Evolutionary conservation across 2,888 invertebrate species (phyloP).

Genomic region (Neria commutata): DNA sequence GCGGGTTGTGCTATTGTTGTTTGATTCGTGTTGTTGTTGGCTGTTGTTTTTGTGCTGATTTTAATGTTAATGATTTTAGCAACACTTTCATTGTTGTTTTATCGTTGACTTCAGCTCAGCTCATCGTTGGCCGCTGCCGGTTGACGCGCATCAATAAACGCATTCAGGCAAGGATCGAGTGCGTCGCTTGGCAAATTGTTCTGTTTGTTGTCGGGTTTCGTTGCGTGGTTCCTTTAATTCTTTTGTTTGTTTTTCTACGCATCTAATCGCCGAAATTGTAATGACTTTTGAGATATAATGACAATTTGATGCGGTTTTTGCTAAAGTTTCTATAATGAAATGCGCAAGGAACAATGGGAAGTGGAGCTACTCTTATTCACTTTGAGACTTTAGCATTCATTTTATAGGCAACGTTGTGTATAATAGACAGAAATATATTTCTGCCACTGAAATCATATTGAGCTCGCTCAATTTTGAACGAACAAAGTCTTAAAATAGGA

Average conservation of each 20-base stretch:
- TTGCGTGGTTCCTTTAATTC: not conserved
- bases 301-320: no score
- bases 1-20: not conserved
- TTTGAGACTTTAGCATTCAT: no score
- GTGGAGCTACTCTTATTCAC: no score
- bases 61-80: slow-evolving; percentile 1
- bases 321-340: no score
- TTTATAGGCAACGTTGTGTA: no score
- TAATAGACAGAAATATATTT: no score
- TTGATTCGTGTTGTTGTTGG: not conserved
- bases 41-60: not conserved
- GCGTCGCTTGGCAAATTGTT: not conserved
- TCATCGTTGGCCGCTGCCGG: not conserved
- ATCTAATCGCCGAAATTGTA: not conserved
- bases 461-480: no score
- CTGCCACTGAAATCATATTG: no score
- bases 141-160: slow-evolving; percentile 1
- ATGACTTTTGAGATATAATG: not conserved
- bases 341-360: no score
- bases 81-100: not conserved
- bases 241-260: not conserved
- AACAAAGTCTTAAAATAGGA: no score
- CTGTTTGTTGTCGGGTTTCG: not conserved
- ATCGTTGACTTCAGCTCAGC: not conserved
- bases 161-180: slow-evolving; percentile 1